These are phyloP conservation scores for Neodiprion fabricii DNA, from an alignment of 1,140 invertebrate genomes.

Conservation along the genomic window DNA sequence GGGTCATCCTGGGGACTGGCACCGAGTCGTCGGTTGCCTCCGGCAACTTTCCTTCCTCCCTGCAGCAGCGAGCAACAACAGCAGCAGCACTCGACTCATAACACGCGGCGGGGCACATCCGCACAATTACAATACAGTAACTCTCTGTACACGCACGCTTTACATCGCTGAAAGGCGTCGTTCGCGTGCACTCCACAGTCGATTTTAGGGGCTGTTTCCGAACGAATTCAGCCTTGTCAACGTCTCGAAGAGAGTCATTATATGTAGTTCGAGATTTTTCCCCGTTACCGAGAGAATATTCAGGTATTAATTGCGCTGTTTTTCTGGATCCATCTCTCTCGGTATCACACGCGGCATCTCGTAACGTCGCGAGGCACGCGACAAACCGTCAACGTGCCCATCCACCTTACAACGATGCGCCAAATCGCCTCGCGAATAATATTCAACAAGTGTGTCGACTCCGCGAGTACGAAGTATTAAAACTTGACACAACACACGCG, in stretches of 20 bases:
- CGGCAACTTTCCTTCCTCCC: constrained; percentile 22
- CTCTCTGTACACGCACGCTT: constrained; percentile 24
- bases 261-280: too few species aligned
- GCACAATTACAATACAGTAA: constrained; percentile 26
- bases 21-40: constrained; percentile 15
- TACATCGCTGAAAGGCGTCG: neutral
- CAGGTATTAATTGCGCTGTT: neutral
- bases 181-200: neutral
- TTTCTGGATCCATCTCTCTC: neutral
- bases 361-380: neutral
- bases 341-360: neutral
- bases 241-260: too few species aligned
- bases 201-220: too few species aligned
- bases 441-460: too few species aligned
- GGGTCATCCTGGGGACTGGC: constrained; percentile 47
- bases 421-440: too few species aligned
- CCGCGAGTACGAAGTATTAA: too few species aligned
- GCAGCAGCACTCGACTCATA: constrained; percentile 21
- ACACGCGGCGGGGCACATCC: constrained; percentile 25
- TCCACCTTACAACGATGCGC: too few species aligned
- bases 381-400: neutral
- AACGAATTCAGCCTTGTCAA: too few species aligned
- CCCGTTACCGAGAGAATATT: neutral
- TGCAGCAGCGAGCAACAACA: constrained; percentile 11
- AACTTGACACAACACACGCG: too few species aligned